phyloP scores from a whole-genome alignment of 2,797 vertebrate species.

The Scolopax rusticola region DNA sequence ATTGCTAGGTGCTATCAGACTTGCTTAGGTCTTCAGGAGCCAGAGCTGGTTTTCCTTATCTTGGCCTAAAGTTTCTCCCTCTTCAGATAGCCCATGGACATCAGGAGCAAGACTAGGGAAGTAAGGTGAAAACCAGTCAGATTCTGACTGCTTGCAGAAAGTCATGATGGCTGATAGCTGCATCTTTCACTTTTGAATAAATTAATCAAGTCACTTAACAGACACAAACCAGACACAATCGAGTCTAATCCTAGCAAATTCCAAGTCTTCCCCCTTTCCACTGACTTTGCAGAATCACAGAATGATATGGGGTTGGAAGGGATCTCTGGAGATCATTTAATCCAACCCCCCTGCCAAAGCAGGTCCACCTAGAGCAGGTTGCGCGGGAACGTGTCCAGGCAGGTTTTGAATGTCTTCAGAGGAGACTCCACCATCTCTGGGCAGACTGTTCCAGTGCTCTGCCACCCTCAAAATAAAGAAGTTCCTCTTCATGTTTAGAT shows the following conservation, averaged over 20 bases:
- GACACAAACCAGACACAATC: too few relatives aligned
- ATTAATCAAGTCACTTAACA: fast-evolving
- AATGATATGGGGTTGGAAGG: too few relatives aligned
- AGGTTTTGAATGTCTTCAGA: too few relatives aligned
- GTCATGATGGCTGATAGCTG: not conserved
- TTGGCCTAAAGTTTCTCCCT: not conserved
- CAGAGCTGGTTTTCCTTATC: too few relatives aligned
- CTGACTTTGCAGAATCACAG: not conserved
- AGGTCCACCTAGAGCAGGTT: too few relatives aligned
- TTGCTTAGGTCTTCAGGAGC: fast-evolving
- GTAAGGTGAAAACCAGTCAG: not conserved
- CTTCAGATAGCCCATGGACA: fast-evolving
- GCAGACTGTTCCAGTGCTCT: too few relatives aligned
- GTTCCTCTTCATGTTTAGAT: too few relatives aligned
- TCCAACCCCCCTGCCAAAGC: too few relatives aligned
- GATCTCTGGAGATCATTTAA: too few relatives aligned
- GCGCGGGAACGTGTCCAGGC: too few relatives aligned
- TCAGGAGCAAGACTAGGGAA: not conserved
- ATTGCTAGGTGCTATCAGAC: fast-evolving
- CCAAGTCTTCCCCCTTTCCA: not conserved
- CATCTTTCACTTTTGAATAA: not conserved
- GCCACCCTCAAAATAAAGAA: too few relatives aligned
- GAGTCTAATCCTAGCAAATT: not conserved
- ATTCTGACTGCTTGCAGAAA: not conserved
- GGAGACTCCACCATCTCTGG: too few relatives aligned